phyloP scores from a whole-genome alignment of 1,140 invertebrate genomes.

The Euwallacea similis region DNA sequence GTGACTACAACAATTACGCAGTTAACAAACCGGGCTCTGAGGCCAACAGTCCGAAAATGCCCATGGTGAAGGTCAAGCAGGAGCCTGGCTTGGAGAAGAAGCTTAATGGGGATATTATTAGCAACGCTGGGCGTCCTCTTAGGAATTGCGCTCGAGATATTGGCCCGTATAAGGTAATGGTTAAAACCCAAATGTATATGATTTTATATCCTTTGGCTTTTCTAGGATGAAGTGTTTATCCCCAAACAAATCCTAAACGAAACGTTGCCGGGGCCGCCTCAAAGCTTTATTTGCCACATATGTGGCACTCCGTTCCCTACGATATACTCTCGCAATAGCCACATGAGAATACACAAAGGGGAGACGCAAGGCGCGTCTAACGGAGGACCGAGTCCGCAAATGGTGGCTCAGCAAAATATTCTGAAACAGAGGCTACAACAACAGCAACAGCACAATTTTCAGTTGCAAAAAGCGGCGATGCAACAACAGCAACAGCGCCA shows the following conservation, averaged over 20 bases:
- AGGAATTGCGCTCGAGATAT: slow-evolving; percentile 48
- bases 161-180: slow-evolving; percentile 43
- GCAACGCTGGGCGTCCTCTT: slow-evolving; percentile 43
- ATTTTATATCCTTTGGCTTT: neutral
- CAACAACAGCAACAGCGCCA: slow-evolving; percentile 23
- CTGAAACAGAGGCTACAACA: slow-evolving; percentile 31
- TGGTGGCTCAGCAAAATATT: slow-evolving; percentile 30
- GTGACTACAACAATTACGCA: slow-evolving; percentile 39
- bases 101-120: slow-evolving; percentile 37
- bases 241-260: slow-evolving; percentile 38
- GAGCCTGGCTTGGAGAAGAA: slow-evolving; percentile 11
- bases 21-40: neutral
- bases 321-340: slow-evolving; percentile 51
- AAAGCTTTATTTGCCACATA: slow-evolving; percentile 48
- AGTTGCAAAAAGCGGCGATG: slow-evolving; percentile 24
- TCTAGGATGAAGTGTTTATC: slow-evolving; percentile 37
- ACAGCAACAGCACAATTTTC: slow-evolving; percentile 26
- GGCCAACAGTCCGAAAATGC: neutral
- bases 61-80: slow-evolving; percentile 11
- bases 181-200: neutral
- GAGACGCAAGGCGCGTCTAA: slow-evolving; percentile 21
- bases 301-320: slow-evolving; percentile 51
- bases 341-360: slow-evolving; percentile 52
- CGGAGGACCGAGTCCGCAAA: slow-evolving; percentile 4
- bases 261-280: slow-evolving; percentile 14